Evolutionary conservation across 2,113 vertebrate species (phyloP).

Genomic region (Struthio camelus): DNA sequence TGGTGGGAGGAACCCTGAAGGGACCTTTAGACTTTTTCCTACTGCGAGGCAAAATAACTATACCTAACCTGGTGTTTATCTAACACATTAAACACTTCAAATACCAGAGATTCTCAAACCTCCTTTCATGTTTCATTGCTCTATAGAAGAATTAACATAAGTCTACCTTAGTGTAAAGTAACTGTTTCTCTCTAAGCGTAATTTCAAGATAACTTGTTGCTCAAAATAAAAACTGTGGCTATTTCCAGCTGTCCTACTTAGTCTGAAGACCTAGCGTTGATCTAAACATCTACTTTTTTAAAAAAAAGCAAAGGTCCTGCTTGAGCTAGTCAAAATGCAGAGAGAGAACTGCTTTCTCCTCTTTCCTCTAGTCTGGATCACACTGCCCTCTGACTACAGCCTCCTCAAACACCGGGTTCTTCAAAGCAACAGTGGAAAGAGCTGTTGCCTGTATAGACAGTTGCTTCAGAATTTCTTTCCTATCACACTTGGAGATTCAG

Average conservation of each 20-base stretch:
- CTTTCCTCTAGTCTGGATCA: neutral
- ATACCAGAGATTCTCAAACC: too few species aligned
- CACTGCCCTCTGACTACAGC: neutral
- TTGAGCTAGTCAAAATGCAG: neutral
- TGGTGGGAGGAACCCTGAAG: neutral
- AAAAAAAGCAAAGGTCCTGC: neutral
- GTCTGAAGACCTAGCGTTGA: neutral
- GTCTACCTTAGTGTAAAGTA: neutral
- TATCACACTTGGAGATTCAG: neutral
- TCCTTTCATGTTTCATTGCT: neutral
- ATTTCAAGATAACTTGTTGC: neutral
- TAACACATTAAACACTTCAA: neutral
- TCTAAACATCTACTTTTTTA: neutral
- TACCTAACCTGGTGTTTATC: neutral
- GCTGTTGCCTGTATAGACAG: neutral
- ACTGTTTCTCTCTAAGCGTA: neutral
- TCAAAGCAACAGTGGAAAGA: too few species aligned
- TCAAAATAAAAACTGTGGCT: neutral
- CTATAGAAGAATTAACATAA: neutral
- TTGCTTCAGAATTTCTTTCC: neutral
- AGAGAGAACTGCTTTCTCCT: neutral
- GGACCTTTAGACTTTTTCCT: neutral
- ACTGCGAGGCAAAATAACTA: neutral
- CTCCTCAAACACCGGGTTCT: neutral
- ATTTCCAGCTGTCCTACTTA: neutral